Conservation (phyloP, 2,888 invertebrate genomes). For the Lycia hirtaria region DNA sequence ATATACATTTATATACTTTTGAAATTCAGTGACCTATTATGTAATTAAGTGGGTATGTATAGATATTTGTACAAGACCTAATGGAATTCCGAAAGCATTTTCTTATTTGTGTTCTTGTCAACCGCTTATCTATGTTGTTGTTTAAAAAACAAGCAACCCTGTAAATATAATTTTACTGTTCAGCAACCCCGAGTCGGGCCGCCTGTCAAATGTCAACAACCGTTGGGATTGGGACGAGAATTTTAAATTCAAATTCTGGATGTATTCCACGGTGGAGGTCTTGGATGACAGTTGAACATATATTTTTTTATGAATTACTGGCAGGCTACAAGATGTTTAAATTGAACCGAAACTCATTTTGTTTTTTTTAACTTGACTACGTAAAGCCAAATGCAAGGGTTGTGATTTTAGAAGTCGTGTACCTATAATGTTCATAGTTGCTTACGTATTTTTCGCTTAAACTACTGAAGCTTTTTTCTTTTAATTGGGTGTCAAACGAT, state of each 20-base stretch:
- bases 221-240: slow-evolving; percentile 52
- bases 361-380: too few relatives aligned
- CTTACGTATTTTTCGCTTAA: neutral
- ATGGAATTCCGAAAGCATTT: too few relatives aligned
- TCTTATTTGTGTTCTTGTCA: too few relatives aligned
- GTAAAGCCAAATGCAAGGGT: too few relatives aligned
- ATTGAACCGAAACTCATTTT: too few relatives aligned
- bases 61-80: too few relatives aligned
- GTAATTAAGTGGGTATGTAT: too few relatives aligned
- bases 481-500: too few relatives aligned
- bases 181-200: slow-evolving; percentile 47
- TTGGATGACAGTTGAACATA: slow-evolving; percentile 20
- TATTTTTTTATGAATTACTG: neutral
- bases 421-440: neutral
- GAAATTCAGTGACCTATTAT: too few relatives aligned
- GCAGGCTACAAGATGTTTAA: neutral
- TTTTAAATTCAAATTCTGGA: slow-evolving; percentile 64
- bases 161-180: slow-evolving; percentile 40
- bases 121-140: neutral
- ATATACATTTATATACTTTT: too few relatives aligned
- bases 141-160: slow-evolving; percentile 23
- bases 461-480: too few relatives aligned
- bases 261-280: slow-evolving; percentile 22
- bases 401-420: neutral
- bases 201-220: slow-evolving; percentile 64